Evolutionary conservation across 2,797 vertebrate genomes (phyloP).

Genomic region (Gymnocypris eckloni): DNA sequence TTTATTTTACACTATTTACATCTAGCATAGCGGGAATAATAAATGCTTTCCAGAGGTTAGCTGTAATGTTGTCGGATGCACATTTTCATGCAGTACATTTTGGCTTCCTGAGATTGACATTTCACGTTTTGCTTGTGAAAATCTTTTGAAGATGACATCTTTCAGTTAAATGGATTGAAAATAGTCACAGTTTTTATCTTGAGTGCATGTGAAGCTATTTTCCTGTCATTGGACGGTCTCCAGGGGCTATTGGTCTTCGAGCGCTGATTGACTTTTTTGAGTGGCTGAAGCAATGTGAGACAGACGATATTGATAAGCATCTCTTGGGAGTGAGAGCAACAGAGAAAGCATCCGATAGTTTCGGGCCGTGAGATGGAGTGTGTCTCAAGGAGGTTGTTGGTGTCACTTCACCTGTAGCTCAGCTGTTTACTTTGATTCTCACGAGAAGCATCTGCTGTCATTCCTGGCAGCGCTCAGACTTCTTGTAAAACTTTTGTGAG

Average conservation of each 20-base stretch:
- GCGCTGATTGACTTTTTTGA: constrained; percentile 41
- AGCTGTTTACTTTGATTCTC: constrained; percentile 68
- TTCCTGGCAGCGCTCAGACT: constrained; percentile 65
- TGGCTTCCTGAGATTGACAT: constrained; percentile 22
- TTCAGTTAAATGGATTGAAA: constrained; percentile 10
- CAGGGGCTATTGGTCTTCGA: constrained; percentile 19
- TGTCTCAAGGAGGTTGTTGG: constrained; percentile 38
- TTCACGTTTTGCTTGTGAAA: not conserved
- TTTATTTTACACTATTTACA: not conserved
- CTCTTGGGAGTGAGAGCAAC: constrained; percentile 5
- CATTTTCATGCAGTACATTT: not conserved
- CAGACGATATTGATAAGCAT: constrained; percentile 40
- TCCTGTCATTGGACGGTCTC: not conserved
- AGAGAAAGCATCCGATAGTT: constrained; percentile 8
- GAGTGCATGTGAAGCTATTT: constrained; percentile 34
- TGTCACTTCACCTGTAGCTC: constrained; percentile 79
- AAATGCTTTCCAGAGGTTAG: not conserved
- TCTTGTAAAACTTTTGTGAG: constrained; percentile 54
- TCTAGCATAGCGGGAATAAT: not conserved
- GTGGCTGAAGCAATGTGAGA: constrained; percentile 36
- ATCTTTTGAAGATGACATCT: not conserved
- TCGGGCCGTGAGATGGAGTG: not conserved
- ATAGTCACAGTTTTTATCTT: constrained; percentile 16
- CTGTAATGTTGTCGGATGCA: not conserved
- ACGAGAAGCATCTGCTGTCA: constrained; percentile 10